phyloP scores from a whole-genome alignment of 2,113 vertebrate species.

The Hypomesus transpacificus region DNA sequence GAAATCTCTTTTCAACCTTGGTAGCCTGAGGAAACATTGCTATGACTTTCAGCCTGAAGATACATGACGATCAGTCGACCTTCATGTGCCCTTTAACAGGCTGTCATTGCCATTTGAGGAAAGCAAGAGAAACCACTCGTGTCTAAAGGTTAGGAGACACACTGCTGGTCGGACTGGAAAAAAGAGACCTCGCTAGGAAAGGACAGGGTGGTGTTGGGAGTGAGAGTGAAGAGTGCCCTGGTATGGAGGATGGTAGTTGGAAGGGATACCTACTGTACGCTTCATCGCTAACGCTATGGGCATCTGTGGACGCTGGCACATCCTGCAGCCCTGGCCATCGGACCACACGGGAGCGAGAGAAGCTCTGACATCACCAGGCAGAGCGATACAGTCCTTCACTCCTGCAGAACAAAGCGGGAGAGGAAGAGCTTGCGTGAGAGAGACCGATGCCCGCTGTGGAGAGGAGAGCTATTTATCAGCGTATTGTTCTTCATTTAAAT shows the following conservation, averaged over 20 bases:
- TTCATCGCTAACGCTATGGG: slow-evolving; percentile 28
- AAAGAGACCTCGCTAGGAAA: too few relatives aligned
- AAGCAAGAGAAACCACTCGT: too few relatives aligned
- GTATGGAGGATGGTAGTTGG: not conserved
- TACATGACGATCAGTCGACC: too few relatives aligned
- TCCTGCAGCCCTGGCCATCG: slow-evolving; percentile 12
- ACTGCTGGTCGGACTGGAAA: too few relatives aligned
- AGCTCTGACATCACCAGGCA: slow-evolving; percentile 51
- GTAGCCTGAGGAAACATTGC: too few relatives aligned
- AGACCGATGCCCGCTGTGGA: not conserved
- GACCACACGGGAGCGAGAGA: slow-evolving; percentile 32
- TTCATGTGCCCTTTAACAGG: too few relatives aligned
- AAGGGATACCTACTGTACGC: slow-evolving; percentile 13
- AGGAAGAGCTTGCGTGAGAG: not conserved
- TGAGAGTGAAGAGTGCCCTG: too few relatives aligned
- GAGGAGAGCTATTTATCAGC: not conserved
- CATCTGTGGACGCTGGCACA: slow-evolving; percentile 32
- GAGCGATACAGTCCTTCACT: slow-evolving; percentile 37
- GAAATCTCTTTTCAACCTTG: too few relatives aligned
- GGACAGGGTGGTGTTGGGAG: too few relatives aligned
- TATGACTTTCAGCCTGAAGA: too few relatives aligned
- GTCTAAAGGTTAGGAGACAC: too few relatives aligned
- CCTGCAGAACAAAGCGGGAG: slow-evolving; percentile 15
- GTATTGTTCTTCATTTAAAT: not conserved
- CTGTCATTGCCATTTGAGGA: too few relatives aligned